Evolutionary conservation across 1,140 invertebrate species (phyloP).

Genomic region (Megathymus violae): DNA sequence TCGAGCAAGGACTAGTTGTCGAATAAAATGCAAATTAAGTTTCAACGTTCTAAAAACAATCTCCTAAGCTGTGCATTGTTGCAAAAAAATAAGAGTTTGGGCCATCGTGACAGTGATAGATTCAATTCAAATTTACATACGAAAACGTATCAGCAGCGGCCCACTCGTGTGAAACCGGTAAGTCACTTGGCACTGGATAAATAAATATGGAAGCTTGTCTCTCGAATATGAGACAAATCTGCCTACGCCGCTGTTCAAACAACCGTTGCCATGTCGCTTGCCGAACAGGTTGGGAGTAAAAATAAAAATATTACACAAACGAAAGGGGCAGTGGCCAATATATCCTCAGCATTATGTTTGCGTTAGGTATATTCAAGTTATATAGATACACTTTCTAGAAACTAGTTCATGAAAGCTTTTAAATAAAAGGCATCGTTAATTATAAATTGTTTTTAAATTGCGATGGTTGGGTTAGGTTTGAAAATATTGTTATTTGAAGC

Average conservation of each 20-base stretch:
- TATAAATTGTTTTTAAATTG: too few species aligned
- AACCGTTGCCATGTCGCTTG: slow-evolving; percentile 11
- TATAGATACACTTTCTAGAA: too few species aligned
- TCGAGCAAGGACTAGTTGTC: background rate
- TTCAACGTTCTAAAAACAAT: slow-evolving; percentile 3
- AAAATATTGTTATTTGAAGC: too few species aligned
- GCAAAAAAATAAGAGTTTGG: slow-evolving; percentile 31
- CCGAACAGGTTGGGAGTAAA: slow-evolving; percentile 21
- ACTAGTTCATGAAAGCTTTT: too few species aligned
- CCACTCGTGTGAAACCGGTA: slow-evolving; percentile 78
- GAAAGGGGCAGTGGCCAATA: slow-evolving; percentile 13
- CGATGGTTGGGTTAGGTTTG: too few species aligned
- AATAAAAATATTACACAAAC: slow-evolving; percentile 16
- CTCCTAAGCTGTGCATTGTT: slow-evolving; percentile 3
- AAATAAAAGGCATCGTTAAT: too few species aligned
- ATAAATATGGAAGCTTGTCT: slow-evolving; percentile 81
- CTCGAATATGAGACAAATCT: slow-evolving; percentile 73
- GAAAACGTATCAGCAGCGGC: slow-evolving; percentile 68
- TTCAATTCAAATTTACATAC: slow-evolving; percentile 73
- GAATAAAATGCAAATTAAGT: slow-evolving; percentile 9
- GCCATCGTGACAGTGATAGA: slow-evolving; percentile 49
- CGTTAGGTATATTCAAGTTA: too few species aligned
- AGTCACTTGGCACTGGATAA: slow-evolving; percentile 72
- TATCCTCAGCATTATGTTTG: too few species aligned
- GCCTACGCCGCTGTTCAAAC: slow-evolving; percentile 45